These are phyloP conservation scores for Vanacampus margaritifer DNA, from an alignment of 2,113 vertebrate species.

Conservation along the genomic window DNA sequence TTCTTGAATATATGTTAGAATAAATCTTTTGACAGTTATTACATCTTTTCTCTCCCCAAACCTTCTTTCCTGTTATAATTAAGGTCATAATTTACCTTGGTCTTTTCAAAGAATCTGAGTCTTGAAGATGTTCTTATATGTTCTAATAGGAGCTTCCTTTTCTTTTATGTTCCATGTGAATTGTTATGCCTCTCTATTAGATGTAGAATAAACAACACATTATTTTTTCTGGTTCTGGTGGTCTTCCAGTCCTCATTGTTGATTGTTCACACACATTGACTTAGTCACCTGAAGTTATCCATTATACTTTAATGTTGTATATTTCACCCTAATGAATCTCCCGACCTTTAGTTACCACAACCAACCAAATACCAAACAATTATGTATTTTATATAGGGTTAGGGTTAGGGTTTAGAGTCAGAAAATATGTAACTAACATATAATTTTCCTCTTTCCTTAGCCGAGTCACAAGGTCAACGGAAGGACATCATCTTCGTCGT, in stretches of 20 bases:
- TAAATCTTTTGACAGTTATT: not conserved
- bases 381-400: not conserved
- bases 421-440: not conserved
- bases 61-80: not conserved
- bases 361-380: not conserved
- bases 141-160: not conserved
- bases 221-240: not conserved
- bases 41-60: not conserved
- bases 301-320: not conserved
- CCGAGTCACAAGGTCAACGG: slow-evolving; percentile 68
- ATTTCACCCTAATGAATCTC: not conserved
- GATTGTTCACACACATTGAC: not conserved
- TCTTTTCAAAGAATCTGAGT: not conserved
- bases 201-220: not conserved
- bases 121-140: too few relatives aligned
- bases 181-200: not conserved
- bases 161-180: not conserved
- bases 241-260: not conserved
- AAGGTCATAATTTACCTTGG: not conserved
- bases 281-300: not conserved
- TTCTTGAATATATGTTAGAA: too few relatives aligned
- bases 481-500: slow-evolving; percentile 91
- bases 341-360: not conserved
- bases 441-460: slow-evolving; percentile 41
- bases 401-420: too few relatives aligned